Evolutionary conservation across 2,797 vertebrate genomes (phyloP).

Genomic region (Lacerta viridis): DNA sequence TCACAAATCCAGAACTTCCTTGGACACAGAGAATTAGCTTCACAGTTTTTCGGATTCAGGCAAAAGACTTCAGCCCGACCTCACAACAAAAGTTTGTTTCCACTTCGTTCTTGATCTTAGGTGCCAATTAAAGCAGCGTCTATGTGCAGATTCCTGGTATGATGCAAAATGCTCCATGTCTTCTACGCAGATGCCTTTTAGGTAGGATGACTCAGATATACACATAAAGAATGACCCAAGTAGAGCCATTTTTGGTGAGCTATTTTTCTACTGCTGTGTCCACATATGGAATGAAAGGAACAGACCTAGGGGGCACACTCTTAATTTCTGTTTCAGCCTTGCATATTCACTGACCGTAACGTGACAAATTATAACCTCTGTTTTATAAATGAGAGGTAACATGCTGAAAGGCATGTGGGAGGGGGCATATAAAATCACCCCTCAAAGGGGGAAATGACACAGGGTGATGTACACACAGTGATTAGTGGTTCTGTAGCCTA

Average conservation of each 20-base stretch:
- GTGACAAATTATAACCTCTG: not conserved
- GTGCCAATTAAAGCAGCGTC: constrained; percentile 38
- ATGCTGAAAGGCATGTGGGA: not conserved
- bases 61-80: not conserved
- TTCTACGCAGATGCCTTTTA: constrained; percentile 4
- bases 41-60: not conserved
- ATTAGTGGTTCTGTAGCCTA: not conserved
- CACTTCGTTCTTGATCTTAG: constrained; percentile 6
- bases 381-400: not conserved
- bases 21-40: not conserved
- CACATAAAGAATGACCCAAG: constrained; percentile 15
- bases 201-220: accelerated
- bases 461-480: not conserved
- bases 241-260: constrained; percentile 31
- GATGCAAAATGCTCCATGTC: not conserved
- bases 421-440: not conserved
- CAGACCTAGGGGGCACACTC: accelerated
- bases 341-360: not conserved
- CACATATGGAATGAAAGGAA: not conserved
- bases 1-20: not conserved
- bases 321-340: not conserved
- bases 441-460: not conserved
- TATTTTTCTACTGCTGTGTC: not conserved
- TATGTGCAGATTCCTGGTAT: not conserved
- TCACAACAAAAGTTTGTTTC: constrained; percentile 11